Evolutionary conservation across 37 sponge, comb jelly and placozoan genomes (phyloP).

Genomic region (Mnemiopsis leidyi): DNA sequence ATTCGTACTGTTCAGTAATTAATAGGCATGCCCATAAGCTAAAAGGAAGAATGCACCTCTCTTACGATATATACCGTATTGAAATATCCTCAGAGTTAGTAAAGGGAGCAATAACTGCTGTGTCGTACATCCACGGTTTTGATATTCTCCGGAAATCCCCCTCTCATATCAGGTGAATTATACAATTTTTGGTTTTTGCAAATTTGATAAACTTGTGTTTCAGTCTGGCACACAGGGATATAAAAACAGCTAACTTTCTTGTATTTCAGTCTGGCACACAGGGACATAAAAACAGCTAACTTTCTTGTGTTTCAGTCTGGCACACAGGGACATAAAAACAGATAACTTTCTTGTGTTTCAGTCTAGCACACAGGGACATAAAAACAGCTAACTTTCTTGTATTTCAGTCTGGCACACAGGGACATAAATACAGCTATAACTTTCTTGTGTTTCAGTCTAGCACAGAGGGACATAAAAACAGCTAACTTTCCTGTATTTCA

Average conservation of each 20-base stretch:
- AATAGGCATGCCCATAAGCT: too few species aligned
- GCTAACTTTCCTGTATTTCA: slow-evolving; percentile 47
- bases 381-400: slow-evolving; percentile 52
- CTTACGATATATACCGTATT: too few species aligned
- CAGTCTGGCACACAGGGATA: slow-evolving; percentile 47
- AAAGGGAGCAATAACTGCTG: not conserved
- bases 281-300: slow-evolving; percentile 45
- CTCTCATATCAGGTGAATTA: not conserved
- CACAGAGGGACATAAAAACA: slow-evolving; percentile 52
- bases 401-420: too few species aligned
- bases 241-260: slow-evolving; percentile 48
- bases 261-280: slow-evolving; percentile 58
- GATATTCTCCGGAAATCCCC: slow-evolving; percentile 16
- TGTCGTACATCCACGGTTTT: slow-evolving; percentile 63
- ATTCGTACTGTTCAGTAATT: too few species aligned
- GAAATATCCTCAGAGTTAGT: too few species aligned
- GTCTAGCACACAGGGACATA: slow-evolving; percentile 37
- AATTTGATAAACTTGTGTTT: too few species aligned
- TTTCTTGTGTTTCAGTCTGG: slow-evolving; percentile 49
- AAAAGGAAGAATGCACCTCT: too few species aligned
- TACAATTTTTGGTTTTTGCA: too few species aligned
- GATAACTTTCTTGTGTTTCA: slow-evolving; percentile 47
- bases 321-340: slow-evolving; percentile 56
- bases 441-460: slow-evolving; percentile 54
- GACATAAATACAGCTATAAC: too few species aligned